Evolutionary conservation across 2,888 invertebrate species (phyloP), one percentile per base, ranked within the genome.

Genomic region (Drosophila putrida): DNA sequence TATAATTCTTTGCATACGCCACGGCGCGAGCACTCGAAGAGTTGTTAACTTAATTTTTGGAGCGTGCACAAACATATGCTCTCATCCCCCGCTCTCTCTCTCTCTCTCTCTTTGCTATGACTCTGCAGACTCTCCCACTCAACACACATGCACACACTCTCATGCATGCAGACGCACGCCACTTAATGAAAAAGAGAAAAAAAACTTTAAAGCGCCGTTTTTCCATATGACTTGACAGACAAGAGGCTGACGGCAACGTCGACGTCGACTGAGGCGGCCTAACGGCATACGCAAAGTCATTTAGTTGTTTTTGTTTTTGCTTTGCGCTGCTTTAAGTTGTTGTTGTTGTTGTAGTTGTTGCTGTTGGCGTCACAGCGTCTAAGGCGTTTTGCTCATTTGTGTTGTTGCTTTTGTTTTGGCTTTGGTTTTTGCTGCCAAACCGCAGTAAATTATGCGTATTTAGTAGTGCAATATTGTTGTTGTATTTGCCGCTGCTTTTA

Each of bases 181-280:
- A 90, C 90, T 90, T 89, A 84, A 90, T 82, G 70, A 87, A 57
- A 31, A 73, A 66, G 66, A 75, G 64, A 68, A 57, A 69, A 62
- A 61, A 58, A 78, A 72, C 68, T 82, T 81, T 72, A 90, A 91
- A 92, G 87, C 91, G 91, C 90, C 92, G 92, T 92, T 92, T 92
- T 92, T 92, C 92, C 92, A 90, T 91, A 85, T 91, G 92, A 92
- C 89, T 92, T 91, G 75, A 88, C 71, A 82, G 86, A 86, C 86
- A 86, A 86, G 88, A 88, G 86, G 71, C 72, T 63, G 67, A 63
- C 73, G 80, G 61, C 79, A 69, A 44, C 67, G 50, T 36, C 47
- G 64, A 47, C 57, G 27, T 13, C 33, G 39, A 55, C 66, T 50
- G 61, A 58, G 31, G 31, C 75, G 55, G 59, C 70, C 51, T 62